Conservation (phyloP, 2,113 vertebrate genomes). For the Nycticorax nycticorax region DNA sequence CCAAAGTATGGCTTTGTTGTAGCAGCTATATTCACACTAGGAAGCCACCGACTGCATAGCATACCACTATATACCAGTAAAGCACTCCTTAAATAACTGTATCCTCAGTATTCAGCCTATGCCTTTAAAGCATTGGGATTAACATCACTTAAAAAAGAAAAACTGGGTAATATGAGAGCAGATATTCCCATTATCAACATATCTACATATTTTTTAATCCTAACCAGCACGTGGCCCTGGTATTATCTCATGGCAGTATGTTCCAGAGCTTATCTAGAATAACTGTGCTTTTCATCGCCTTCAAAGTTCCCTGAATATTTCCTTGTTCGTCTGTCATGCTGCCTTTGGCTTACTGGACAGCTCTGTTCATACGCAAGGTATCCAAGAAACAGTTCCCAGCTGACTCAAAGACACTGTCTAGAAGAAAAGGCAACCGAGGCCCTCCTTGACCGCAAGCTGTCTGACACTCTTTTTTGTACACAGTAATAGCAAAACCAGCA, state of each 20-base stretch:
- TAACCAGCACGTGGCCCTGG: not conserved
- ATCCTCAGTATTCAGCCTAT: not conserved
- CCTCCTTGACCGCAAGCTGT: not conserved
- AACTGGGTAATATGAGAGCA: slow-evolving; percentile 29
- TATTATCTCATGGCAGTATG: slow-evolving; percentile 23
- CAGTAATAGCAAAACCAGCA: not conserved
- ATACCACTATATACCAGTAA: not conserved
- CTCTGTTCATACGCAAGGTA: slow-evolving; percentile 1
- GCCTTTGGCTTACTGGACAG: not conserved
- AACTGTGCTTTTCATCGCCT: slow-evolving; percentile 53
- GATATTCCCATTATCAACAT: slow-evolving; percentile 50
- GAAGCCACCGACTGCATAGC: not conserved
- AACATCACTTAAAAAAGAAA: slow-evolving; percentile 41
- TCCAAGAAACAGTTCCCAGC: not conserved
- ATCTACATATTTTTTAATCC: slow-evolving; percentile 52
- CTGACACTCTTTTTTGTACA: not conserved
- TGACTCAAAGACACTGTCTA: not conserved
- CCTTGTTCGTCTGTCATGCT: not conserved
- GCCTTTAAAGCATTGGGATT: slow-evolving; percentile 27
- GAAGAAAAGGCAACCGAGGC: not conserved
- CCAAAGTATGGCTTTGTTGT: no score
- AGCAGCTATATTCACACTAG: not conserved
- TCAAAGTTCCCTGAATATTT: slow-evolving; percentile 21
- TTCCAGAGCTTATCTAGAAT: slow-evolving; percentile 49
- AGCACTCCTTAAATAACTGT: slow-evolving; percentile 22